A percentile compares a stretch with the other conserved stretches of the same genome.
phyloP scores from a whole-genome alignment of 2,888 invertebrate genomes.

The Erannis defoliaria region DNA sequence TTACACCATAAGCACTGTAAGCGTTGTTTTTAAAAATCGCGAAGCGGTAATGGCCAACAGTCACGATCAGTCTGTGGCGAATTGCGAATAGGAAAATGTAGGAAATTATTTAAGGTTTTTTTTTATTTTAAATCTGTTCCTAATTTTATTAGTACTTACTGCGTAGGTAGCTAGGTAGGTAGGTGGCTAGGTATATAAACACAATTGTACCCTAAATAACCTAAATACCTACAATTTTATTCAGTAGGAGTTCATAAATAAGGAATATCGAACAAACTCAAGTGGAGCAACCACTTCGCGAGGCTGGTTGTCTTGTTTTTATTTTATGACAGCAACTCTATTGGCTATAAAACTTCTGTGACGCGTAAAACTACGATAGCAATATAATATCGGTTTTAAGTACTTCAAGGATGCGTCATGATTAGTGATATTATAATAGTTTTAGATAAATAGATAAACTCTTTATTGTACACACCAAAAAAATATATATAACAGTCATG shows the following conservation, averaged over 20 bases:
- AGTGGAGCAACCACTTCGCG: constrained; percentile 9
- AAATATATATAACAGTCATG: too few species aligned
- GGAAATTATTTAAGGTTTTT: constrained; percentile 1
- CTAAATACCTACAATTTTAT: background rate
- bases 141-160: too few species aligned
- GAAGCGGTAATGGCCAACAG: background rate
- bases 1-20: background rate
- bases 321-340: constrained; percentile 13
- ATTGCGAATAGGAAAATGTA: background rate
- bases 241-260: background rate
- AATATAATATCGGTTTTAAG: constrained; percentile 12
- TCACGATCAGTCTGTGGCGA: constrained; percentile 15
- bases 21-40: constrained; percentile 2
- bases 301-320: constrained; percentile 21
- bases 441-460: too few species aligned
- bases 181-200: too few species aligned
- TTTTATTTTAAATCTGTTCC: too few species aligned
- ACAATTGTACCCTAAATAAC: too few species aligned
- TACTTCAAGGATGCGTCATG: background rate
- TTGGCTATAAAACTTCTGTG: constrained; percentile 20
- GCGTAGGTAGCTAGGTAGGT: too few species aligned
- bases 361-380: constrained; percentile 21
- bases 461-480: too few species aligned
- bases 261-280: constrained; percentile 25
- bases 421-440: background rate